Evolutionary conservation across 2,113 vertebrate species (phyloP), one percentile per base, ranked within the genome.

Genomic region (Orthochromis indermauri): DNA sequence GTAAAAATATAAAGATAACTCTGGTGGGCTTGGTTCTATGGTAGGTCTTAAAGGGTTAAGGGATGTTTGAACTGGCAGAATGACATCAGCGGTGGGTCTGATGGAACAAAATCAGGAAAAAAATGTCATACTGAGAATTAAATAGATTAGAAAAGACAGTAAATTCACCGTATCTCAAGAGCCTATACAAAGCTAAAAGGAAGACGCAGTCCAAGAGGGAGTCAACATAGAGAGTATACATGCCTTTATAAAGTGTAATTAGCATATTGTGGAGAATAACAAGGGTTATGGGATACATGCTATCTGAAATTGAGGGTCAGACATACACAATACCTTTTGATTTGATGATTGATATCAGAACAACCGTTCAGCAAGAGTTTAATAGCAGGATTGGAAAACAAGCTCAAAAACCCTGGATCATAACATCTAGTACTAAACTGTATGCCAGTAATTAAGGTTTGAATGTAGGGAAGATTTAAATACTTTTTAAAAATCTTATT

Each of bases 1-100:
- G 49, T 51, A 51, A 51, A 51, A 10, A n/a, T 51, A 51, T 51
- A 51, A n/a, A 51, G 8, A 51, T 2, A 10, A 10, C 49, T 51
- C 49, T 51, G 0, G 19, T 0, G 1, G 49, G n/a, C 49, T 51
- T 51, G 49, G 49, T 51, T 51, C 19, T 51, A 51, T 51, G 8
- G 17, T 51, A 10, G 49, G 49, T 51, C 19, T 51, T 51, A 51
- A 51, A 51, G 17, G 49, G 49, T 57, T 57, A 26, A 8, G 21
- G 55, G 2, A 31, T 59, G 14, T 59, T 59, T 59, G 55, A 16
- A 14, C 57, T 31, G 5, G 14, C 4, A 10, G 26, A 5, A 61
- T 61, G 57, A 16, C 13, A 17, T 31, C 55, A 28, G 55, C 24
- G 1, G 26, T 16, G 55, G 55, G 55, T 31, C 3, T 31, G 26